Evolutionary conservation across 2,797 vertebrate genomes (phyloP).

Genomic region (Dendrocincla fuliginosa): DNA sequence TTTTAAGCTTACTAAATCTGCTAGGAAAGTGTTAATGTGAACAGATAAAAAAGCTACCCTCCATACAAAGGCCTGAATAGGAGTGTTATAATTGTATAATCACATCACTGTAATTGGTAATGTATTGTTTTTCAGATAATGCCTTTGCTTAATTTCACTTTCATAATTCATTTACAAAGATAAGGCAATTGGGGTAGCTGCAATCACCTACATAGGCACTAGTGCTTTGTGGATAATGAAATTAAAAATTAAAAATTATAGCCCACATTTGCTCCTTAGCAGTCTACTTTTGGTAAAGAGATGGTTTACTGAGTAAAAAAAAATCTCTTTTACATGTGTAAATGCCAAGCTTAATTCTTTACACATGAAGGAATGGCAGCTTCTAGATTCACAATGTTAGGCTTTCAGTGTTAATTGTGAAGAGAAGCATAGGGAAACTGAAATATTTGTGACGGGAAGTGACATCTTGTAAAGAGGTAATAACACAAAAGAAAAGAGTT

Average conservation of each 20-base stretch:
- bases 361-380: neutral
- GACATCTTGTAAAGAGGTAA: slow-evolving; percentile 3
- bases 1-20: neutral
- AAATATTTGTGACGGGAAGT: slow-evolving; percentile 5
- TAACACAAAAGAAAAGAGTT: neutral
- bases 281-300: neutral
- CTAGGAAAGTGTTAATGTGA: neutral
- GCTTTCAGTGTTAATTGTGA: slow-evolving; percentile 31
- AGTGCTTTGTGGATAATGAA: neutral
- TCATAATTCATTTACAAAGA: neutral
- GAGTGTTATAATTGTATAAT: neutral
- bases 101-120: neutral
- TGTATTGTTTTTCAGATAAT: neutral
- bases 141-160: neutral
- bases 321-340: neutral
- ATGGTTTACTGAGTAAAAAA: neutral
- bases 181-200: neutral
- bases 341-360: neutral
- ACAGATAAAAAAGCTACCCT: neutral
- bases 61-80: neutral
- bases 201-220: neutral
- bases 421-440: neutral
- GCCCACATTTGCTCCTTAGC: neutral
- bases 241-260: neutral
- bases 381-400: neutral